Conservation (phyloP, 2,797 vertebrate genomes). For the Petrocephalus schoutedeni region DNA sequence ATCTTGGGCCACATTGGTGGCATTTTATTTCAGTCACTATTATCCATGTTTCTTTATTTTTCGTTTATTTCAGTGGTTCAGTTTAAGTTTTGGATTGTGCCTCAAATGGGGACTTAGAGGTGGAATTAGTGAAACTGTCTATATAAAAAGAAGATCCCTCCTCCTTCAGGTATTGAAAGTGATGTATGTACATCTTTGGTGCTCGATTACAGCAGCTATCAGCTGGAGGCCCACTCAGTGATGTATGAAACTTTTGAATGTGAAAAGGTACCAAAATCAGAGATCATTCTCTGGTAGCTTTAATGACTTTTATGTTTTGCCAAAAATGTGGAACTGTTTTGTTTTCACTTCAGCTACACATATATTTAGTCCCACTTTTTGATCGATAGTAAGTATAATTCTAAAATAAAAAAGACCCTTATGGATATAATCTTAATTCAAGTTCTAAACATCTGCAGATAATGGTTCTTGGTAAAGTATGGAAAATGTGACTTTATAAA, state of each 20-base stretch:
- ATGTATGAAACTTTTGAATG: not conserved
- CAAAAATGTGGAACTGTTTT: not conserved
- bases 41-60: constrained; percentile 54
- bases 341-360: not conserved
- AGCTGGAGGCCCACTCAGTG: not conserved
- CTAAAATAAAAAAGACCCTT: not conserved
- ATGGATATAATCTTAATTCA: not conserved
- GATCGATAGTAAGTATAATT: not conserved
- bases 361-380: not conserved
- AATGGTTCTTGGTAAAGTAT: not conserved
- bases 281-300: not conserved
- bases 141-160: constrained; percentile 36
- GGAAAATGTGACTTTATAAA: not conserved
- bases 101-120: constrained; percentile 40
- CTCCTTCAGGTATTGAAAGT: constrained; percentile 32
- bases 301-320: not conserved
- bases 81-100: constrained; percentile 49
- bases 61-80: constrained; percentile 63
- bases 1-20: constrained; percentile 83
- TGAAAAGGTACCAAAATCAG: not conserved
- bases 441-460: not conserved
- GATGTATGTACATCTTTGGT: not conserved
- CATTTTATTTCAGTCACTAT: constrained; percentile 32
- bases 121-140: constrained; percentile 8
- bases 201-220: not conserved